phyloP scores from a whole-genome alignment of 2,113 vertebrate species.

The Psettodes erumei region DNA sequence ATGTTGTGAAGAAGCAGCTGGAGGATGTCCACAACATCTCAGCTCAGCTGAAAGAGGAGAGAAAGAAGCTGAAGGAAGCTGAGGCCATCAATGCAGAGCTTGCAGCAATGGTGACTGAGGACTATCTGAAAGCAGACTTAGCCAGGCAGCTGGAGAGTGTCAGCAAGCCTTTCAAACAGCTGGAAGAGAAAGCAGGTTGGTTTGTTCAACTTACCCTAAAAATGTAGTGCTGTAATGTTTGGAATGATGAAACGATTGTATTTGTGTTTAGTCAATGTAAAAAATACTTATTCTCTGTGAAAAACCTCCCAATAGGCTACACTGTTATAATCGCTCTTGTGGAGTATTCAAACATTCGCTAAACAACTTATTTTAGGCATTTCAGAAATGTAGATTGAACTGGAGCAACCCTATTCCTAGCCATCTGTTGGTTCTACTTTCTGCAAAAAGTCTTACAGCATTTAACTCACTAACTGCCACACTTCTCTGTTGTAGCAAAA shows the following conservation, averaged over 20 bases:
- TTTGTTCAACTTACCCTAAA: conserved; percentile 42
- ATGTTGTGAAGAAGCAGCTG: conserved; percentile 91
- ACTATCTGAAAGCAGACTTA: conserved; percentile 94
- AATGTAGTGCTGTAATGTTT: conserved; percentile 39
- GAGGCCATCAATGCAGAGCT: conserved; percentile 88
- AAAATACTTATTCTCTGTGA: conserved; percentile 31
- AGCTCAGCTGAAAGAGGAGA: conserved; percentile 87
- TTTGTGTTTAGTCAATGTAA: conserved; percentile 36
- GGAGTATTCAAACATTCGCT: background rate
- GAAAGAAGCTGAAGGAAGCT: conserved; percentile 86
- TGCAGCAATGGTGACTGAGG: conserved; percentile 89
- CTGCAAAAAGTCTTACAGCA: background rate
- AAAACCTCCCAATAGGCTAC: background rate
- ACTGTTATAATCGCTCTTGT: background rate
- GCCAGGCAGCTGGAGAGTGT: conserved; percentile 90
- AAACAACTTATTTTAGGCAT: background rate
- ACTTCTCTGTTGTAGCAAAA: conserved; percentile 82
- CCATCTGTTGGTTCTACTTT: background rate
- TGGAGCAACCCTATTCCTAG: background rate
- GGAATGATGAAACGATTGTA: conserved; percentile 23
- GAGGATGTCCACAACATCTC: conserved; percentile 87
- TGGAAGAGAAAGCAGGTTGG: conserved; percentile 96
- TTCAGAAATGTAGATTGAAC: background rate
- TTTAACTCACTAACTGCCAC: conserved; percentile 2
- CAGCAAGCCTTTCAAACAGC: conserved; percentile 90